Base-by-base conservation (phyloP, 2,888 invertebrate species). In the Cephus rjabovi region DNA sequence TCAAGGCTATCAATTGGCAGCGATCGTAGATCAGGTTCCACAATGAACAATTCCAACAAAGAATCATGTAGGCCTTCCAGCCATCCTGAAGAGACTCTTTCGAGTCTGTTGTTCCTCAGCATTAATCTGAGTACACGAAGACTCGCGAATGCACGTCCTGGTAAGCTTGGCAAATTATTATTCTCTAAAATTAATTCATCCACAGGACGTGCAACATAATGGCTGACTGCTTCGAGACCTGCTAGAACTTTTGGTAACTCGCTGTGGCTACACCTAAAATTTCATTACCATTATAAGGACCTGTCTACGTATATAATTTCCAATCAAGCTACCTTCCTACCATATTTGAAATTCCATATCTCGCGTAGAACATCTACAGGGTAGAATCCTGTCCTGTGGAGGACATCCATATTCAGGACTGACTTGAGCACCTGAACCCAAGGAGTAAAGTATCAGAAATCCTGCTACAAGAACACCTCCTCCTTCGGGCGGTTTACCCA, bases 141-240 rank as follows among this genome's bases (percentile, higher is more conserved):
- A 82, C 95, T 94, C 79, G 95, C 94, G 89, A 97, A 97, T 78
- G 96, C 94, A 83, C 96, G 94, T 11, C 97, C 97, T 0, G 97
- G 97, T n/a, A 97, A 88, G 0, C 97, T 96, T 12, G 97, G 97
- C 74, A 97, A 92, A 87, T 96, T 96, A 90, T 97, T 97, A 88
- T 97, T 97, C 92, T 97, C 97, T 84, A 97, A 93, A 82, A 97
- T 97, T 76, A 97, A 90, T 90, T 97, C 97, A 90, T 97, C 97
- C 85, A 97, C 95, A 9, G 96, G 95, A 76, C 94, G 94, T 81
- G 93, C 93, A 76, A 96, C 92, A 80, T 93, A 93, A 75, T 95
- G 94, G 81, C 95, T 94, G 68, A 96, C 93, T 71, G 95, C 94
- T 85, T 95, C 95, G 12, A 97, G 91, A 12, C 96, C 96, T 87